These are phyloP conservation scores for Drosophila obscura DNA, from an alignment of 1,140 invertebrate genomes.

Conservation along the genomic window DNA sequence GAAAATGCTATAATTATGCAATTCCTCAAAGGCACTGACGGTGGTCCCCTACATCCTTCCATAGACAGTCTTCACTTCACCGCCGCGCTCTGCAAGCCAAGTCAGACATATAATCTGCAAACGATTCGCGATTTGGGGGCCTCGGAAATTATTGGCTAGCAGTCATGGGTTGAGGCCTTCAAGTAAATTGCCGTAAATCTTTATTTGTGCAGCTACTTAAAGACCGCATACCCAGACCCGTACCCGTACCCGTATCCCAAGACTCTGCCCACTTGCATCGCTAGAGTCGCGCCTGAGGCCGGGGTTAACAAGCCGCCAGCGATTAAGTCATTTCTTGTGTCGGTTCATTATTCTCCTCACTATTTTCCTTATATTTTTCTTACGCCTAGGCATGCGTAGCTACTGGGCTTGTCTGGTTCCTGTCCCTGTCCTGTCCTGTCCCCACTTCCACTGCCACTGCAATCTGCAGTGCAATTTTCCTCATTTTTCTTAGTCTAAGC, in stretches of 20 bases:
- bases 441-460: not conserved
- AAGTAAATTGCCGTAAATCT: constrained; percentile 80
- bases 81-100: not conserved
- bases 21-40: constrained; percentile 82
- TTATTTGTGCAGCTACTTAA: constrained; percentile 81
- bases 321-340: constrained; percentile 82
- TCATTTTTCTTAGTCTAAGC: constrained; percentile 59
- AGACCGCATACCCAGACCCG: constrained; percentile 14
- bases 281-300: constrained; percentile 27
- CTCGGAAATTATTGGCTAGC: constrained; percentile 73
- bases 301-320: constrained; percentile 79
- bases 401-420: constrained; percentile 32
- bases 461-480: constrained; percentile 52
- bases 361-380: constrained; percentile 21
- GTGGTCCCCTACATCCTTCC: constrained; percentile 52
- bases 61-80: not conserved
- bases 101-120: constrained; percentile 64
- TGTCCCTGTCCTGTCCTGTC: not conserved
- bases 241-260: not conserved
- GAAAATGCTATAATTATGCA: constrained; percentile 82
- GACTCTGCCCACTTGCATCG: constrained; percentile 8
- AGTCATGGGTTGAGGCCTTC: constrained; percentile 62
- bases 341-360: constrained; percentile 64
- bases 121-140: constrained; percentile 59
- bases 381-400: constrained; percentile 34